Conservation (phyloP, 2,888 invertebrate genomes). For the Lordiphosa fenestrarum region DNA sequence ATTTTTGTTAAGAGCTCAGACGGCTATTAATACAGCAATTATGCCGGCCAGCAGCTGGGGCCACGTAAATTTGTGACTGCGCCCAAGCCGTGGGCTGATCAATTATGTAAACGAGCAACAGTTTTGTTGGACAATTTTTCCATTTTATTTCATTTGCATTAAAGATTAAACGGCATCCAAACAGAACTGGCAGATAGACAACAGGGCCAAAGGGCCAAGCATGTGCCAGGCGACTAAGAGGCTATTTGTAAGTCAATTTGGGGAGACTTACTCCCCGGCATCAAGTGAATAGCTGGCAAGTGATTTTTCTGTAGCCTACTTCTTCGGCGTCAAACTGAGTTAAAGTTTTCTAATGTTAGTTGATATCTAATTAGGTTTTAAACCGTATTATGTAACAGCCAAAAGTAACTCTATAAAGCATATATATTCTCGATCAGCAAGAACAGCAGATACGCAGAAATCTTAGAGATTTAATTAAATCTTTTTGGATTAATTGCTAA, state of each 20-base stretch:
- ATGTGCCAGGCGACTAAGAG: slow-evolving; percentile 36
- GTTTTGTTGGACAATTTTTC: slow-evolving; percentile 28
- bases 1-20: slow-evolving; percentile 25
- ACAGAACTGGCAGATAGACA: slow-evolving; percentile 13
- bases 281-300: not conserved
- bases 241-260: slow-evolving; percentile 8
- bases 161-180: slow-evolving; percentile 37
- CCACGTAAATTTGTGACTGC: slow-evolving; percentile 13
- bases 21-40: slow-evolving; percentile 9
- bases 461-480: too few species aligned
- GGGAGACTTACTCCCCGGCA: not conserved
- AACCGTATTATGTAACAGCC: too few species aligned
- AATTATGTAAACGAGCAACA: slow-evolving; percentile 56
- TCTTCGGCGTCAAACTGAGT: not conserved
- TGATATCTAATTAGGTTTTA: not conserved
- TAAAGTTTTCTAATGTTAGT: not conserved
- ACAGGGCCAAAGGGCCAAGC: slow-evolving; percentile 16
- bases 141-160: slow-evolving; percentile 40
- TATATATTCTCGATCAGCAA: too few species aligned
- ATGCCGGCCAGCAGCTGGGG: slow-evolving; percentile 6
- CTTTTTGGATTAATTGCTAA: too few species aligned
- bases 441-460: too few species aligned
- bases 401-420: too few species aligned
- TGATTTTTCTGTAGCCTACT: slow-evolving; percentile 4
- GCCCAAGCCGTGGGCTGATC: slow-evolving; percentile 31